phyloP scores from a whole-genome alignment of 2,113 vertebrate species.

The Austrofundulus limnaeus region DNA sequence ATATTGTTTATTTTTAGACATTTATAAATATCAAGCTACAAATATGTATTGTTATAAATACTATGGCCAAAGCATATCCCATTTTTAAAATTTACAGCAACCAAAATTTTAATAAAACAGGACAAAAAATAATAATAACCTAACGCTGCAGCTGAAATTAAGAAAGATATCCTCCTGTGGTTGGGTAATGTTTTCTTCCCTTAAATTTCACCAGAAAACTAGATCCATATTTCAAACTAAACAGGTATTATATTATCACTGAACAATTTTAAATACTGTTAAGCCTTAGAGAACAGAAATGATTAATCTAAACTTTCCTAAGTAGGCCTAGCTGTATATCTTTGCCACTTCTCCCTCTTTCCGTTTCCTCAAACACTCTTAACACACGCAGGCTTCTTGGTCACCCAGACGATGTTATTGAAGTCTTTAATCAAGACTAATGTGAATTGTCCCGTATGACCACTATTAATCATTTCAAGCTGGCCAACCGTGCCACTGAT shows the following conservation, averaged over 20 bases:
- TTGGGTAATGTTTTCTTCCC: too few relatives aligned
- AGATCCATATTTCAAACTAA: not conserved
- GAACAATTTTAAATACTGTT: not conserved
- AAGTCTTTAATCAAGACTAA: constrained; percentile 74
- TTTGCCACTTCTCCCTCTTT: not conserved
- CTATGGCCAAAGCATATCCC: too few relatives aligned
- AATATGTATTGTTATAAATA: not conserved
- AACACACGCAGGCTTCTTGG: not conserved
- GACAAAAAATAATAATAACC: too few relatives aligned
- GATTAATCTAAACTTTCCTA: constrained; percentile 2
- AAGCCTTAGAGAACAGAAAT: not conserved
- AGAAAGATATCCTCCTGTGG: too few relatives aligned
- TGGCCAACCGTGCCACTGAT: constrained; percentile 57
- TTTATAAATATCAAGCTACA: not conserved
- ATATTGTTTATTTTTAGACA: too few relatives aligned
- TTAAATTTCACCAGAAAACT: too few relatives aligned
- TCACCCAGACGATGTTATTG: constrained; percentile 49
- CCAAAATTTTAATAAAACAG: too few relatives aligned
- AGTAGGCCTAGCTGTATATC: constrained; percentile 6
- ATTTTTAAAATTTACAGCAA: too few relatives aligned
- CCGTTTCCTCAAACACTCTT: not conserved
- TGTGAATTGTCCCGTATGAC: constrained; percentile 55
- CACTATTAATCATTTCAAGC: constrained; percentile 66
- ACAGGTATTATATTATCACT: not conserved
- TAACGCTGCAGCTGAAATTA: too few relatives aligned